Conservation (phyloP, 2,113 vertebrate genomes). For the Suncus etruscus region DNA sequence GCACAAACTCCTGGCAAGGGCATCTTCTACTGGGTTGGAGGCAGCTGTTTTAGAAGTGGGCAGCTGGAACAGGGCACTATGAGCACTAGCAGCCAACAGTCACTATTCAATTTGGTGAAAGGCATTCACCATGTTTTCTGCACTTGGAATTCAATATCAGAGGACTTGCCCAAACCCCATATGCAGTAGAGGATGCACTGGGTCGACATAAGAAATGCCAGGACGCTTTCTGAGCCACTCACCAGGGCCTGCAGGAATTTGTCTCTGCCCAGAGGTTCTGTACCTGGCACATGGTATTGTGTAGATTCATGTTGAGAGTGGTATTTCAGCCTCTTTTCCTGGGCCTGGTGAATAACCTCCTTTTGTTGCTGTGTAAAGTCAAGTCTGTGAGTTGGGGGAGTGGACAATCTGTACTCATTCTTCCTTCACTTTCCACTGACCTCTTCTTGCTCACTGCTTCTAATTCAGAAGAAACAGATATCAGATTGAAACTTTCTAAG, state of each 20-base stretch:
- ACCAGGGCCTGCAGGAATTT: constrained; percentile 95
- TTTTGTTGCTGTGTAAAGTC: constrained; percentile 83
- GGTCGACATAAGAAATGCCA: not conserved
- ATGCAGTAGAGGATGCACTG: not conserved
- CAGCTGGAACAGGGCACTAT: not conserved
- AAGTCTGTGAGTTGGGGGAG: not conserved
- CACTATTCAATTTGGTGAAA: not conserved
- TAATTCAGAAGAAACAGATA: not conserved
- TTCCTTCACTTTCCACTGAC: not conserved
- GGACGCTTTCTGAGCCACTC: constrained; percentile 58
- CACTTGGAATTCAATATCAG: not conserved
- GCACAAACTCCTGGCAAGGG: not conserved
- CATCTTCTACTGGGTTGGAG: not conserved
- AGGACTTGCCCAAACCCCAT: not conserved
- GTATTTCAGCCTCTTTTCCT: constrained; percentile 92
- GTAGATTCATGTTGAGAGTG: constrained; percentile 90
- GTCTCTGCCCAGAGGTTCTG: constrained; percentile 96
- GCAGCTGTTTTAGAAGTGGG: not conserved
- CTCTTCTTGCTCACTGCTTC: not conserved
- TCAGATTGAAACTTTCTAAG: not conserved
- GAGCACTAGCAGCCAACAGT: not conserved
- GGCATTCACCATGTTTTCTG: not conserved
- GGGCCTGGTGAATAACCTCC: constrained; percentile 82
- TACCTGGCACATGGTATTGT: constrained; percentile 91
- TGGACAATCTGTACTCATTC: rapidly evolving